These are phyloP conservation scores for Drosophila biarmipes DNA, from an alignment of 1,140 invertebrate genomes.

Conservation along the genomic window DNA sequence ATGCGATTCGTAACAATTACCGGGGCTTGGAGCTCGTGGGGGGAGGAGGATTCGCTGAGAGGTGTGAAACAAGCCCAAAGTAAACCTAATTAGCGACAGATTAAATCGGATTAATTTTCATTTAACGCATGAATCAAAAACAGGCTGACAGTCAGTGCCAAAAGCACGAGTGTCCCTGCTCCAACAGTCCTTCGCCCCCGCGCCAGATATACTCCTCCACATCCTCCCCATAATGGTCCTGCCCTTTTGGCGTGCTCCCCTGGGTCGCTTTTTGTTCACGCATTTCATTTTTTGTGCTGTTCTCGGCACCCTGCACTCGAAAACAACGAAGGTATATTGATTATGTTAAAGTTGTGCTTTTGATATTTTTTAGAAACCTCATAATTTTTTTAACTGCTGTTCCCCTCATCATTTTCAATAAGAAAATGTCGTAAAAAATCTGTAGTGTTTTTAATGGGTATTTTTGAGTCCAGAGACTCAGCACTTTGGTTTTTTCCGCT, in stretches of 20 bases:
- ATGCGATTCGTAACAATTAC: constrained; percentile 19
- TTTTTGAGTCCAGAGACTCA: background rate
- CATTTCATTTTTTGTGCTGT: constrained; percentile 36
- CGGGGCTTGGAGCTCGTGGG: constrained; percentile 7
- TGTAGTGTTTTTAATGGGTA: constrained; percentile 1
- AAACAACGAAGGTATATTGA: constrained; percentile 2
- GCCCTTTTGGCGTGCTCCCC: constrained; percentile 28
- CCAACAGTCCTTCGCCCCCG: background rate
- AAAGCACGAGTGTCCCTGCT: constrained; percentile 40
- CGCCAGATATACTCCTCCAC: background rate
- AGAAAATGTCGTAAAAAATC: too few species aligned
- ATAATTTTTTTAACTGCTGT: background rate
- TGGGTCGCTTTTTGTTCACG: constrained; percentile 50
- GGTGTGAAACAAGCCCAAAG: constrained; percentile 80
- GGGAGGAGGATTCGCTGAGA: constrained; percentile 28
- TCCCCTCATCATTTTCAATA: too few species aligned
- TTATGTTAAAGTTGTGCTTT: background rate
- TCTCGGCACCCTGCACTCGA: background rate
- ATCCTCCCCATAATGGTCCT: constrained; percentile 16
- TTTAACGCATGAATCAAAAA: constrained; percentile 81
- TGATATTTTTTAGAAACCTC: background rate
- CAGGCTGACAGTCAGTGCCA: constrained; percentile 67
- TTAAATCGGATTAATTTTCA: constrained; percentile 83
- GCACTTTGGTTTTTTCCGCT: constrained; percentile 10
- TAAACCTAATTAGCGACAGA: constrained; percentile 83